Percentiles rank a stretch among this genome's conserved stretches.
phyloP scores from a whole-genome alignment of 2,888 invertebrate genomes.

The Oeneis ivallda region DNA sequence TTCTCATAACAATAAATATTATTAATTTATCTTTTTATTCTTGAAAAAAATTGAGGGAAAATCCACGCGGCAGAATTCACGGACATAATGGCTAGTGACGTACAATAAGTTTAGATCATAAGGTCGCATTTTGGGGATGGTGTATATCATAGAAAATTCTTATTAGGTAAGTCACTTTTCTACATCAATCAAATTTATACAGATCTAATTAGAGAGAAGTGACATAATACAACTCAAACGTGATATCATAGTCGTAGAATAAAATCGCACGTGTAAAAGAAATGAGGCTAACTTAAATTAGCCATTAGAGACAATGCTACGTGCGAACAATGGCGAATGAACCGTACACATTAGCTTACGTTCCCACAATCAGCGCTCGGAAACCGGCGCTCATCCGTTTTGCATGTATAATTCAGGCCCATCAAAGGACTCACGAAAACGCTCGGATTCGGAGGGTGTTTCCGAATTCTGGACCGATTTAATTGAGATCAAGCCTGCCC shows the following conservation, averaged over 20 bases:
- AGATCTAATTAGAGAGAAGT: too few species aligned
- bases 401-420: slow-evolving; percentile 37
- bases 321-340: slow-evolving; percentile 25
- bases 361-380: slow-evolving; percentile 32
- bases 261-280: slow-evolving; percentile 6
- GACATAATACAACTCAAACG: not conserved
- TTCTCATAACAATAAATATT: too few species aligned
- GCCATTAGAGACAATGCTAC: slow-evolving; percentile 22
- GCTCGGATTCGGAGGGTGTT: slow-evolving; percentile 13
- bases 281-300: slow-evolving; percentile 10
- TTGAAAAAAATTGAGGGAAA: too few species aligned
- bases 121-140: too few species aligned
- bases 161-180: too few species aligned
- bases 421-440: slow-evolving; percentile 31
- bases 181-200: too few species aligned
- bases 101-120: too few species aligned
- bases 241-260: not conserved
- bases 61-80: too few species aligned
- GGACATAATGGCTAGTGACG: too few species aligned
- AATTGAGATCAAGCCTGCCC: slow-evolving; percentile 14
- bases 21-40: too few species aligned
- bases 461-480: slow-evolving; percentile 17
- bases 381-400: slow-evolving; percentile 26
- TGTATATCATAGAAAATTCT: too few species aligned
- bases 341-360: slow-evolving; percentile 24